Evolutionary conservation across 2,797 vertebrate species (phyloP).

Genomic region (Pipistrellus kuhlii): DNA sequence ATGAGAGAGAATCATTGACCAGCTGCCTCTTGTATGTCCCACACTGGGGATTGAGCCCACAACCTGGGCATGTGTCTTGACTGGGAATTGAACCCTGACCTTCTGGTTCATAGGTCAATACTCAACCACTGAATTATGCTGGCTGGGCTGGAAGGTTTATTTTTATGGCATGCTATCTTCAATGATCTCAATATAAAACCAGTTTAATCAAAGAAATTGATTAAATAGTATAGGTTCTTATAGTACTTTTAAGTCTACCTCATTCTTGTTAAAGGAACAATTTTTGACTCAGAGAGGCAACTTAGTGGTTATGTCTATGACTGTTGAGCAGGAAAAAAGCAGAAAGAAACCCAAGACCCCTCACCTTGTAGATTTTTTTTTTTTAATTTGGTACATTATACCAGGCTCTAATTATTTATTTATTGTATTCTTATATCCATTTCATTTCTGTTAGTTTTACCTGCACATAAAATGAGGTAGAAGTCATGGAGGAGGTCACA

Average conservation of each 20-base stretch:
- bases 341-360: background rate
- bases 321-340: background rate
- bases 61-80: too few relatives aligned
- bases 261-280: background rate
- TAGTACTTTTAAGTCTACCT: background rate
- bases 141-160: background rate
- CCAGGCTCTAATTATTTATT: background rate
- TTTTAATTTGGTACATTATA: background rate
- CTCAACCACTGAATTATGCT: too few relatives aligned
- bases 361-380: background rate
- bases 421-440: background rate
- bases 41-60: too few relatives aligned
- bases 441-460: background rate
- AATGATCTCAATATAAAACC: background rate
- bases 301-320: background rate
- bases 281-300: background rate
- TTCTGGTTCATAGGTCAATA: too few relatives aligned
- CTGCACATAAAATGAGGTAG: background rate
- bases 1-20: too few relatives aligned
- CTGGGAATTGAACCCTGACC: too few relatives aligned
- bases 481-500: background rate
- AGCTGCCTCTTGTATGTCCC: too few relatives aligned
- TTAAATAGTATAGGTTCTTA: background rate
- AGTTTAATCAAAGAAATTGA: conserved; percentile 10
- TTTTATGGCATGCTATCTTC: background rate